Conservation (phyloP, 2,113 vertebrate species). For the Lynx canadensis region DNA sequence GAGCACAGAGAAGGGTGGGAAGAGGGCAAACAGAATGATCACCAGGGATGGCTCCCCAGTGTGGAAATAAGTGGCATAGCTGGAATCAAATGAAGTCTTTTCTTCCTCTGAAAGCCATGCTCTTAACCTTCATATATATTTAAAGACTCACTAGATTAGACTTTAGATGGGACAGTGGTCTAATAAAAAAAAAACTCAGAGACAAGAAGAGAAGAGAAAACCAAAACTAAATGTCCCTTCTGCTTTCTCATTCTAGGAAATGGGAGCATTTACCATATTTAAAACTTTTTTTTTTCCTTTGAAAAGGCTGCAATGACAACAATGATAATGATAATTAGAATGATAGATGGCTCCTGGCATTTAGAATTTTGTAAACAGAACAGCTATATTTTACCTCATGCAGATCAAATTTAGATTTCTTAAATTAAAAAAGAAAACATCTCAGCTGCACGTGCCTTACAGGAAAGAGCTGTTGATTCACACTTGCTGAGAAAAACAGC, state of each 20-base stretch:
- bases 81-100: neutral
- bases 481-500: constrained; percentile 41
- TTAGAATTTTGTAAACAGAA: constrained; percentile 1
- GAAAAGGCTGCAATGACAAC: neutral
- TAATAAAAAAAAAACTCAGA: neutral
- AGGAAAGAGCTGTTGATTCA: constrained; percentile 51
- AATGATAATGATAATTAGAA: neutral
- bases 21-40: neutral
- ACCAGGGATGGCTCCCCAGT: neutral
- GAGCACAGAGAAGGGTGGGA: neutral
- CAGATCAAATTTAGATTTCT: constrained; percentile 43
- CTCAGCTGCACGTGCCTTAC: neutral
- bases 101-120: neutral
- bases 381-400: neutral
- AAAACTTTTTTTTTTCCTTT: neutral
- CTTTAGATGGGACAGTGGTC: neutral
- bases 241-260: neutral
- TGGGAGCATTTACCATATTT: neutral
- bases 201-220: neutral
- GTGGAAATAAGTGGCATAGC: neutral
- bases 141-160: neutral
- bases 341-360: neutral
- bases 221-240: neutral
- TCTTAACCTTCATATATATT: neutral
- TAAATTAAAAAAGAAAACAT: constrained; percentile 19